phyloP scores from a whole-genome alignment of 2,797 vertebrate genomes.

The Eulemur mongoz region DNA sequence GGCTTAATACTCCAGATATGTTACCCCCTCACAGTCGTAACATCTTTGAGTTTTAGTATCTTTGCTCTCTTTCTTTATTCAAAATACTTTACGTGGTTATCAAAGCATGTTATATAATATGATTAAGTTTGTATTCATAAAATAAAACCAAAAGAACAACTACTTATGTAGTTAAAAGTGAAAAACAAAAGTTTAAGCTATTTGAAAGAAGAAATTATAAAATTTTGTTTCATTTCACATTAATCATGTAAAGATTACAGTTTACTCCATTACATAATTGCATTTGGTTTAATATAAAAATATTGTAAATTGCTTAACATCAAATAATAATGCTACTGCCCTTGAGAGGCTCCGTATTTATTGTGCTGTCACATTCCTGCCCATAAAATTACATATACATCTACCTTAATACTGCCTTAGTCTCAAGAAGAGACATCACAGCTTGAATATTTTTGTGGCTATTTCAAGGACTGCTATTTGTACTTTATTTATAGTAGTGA shows the following conservation, averaged over 20 bases:
- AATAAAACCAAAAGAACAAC: not conserved
- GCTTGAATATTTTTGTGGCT: not conserved
- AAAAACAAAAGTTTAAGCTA: not conserved
- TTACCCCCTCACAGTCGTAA: not conserved
- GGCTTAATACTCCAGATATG: not conserved
- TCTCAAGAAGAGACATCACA: not conserved
- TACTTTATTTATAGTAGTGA: not conserved
- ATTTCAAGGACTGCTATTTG: not conserved
- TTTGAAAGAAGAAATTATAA: not conserved
- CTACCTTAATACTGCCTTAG: not conserved
- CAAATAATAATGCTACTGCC: not conserved
- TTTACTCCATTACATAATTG: not conserved
- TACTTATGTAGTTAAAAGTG: not conserved
- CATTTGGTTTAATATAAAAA: not conserved
- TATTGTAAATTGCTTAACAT: conserved; percentile 4
- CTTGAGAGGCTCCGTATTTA: not conserved
- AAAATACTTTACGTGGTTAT: not conserved
- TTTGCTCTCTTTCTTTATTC: not conserved
- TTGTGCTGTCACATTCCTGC: not conserved
- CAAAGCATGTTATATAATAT: not conserved
- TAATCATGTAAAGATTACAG: not conserved
- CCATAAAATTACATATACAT: not conserved
- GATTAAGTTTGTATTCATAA: not conserved
- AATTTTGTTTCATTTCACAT: not conserved
- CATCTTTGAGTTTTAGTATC: not conserved